Base-by-base conservation (phyloP, 2,888 invertebrate genomes). In the Villa cingulata region DNA sequence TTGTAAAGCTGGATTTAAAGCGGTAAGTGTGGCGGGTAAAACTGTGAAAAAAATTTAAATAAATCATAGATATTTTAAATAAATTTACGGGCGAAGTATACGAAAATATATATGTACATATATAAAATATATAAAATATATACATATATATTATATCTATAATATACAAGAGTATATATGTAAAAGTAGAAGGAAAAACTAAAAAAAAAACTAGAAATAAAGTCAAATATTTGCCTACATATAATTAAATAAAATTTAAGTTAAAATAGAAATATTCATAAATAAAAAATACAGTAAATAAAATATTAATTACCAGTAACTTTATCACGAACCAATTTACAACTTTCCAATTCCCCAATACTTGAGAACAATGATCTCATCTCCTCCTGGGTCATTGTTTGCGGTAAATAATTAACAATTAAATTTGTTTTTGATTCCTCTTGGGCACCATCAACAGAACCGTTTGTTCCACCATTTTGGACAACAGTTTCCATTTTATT, bases 291-390 rank as follows among this genome's bases (percentile, higher is more conserved):
- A 12, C 20, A 29, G 18, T 41, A 29, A 20, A 15, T 42, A 32
- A 16, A 6, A 23, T 6, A 6, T 41, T 41, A 59, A 61, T 71
- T 71, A 84, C 85, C 90, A 72, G 92, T 92, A 64, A 90, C 84
- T 79, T 95, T 95, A 75, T 95, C 94, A 66, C 94, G 79, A 68
- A 95, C 92, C 66, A 95, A 78, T 74, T 95, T 95, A 77, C 95
- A 95, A 71, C 90, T 90, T 73, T 95, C 95, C 60, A 95, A 86
- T 73, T 94, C 92, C 61, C 94, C 94, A 70, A 95, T 89, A 70
- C 88, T 89, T 53, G 89, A 86, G 73, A 95, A 95, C 56, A 95
- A 76, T 54, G 90, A 88, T 58, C 91, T 79, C 62, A 95, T 92
- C 74, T 94, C 92, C 70, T 94, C 92, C 71, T 95, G 94, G 56